These are phyloP conservation scores for Sorex fumeus DNA, from an alignment of 2,113 vertebrate genomes.

Conservation along the genomic window DNA sequence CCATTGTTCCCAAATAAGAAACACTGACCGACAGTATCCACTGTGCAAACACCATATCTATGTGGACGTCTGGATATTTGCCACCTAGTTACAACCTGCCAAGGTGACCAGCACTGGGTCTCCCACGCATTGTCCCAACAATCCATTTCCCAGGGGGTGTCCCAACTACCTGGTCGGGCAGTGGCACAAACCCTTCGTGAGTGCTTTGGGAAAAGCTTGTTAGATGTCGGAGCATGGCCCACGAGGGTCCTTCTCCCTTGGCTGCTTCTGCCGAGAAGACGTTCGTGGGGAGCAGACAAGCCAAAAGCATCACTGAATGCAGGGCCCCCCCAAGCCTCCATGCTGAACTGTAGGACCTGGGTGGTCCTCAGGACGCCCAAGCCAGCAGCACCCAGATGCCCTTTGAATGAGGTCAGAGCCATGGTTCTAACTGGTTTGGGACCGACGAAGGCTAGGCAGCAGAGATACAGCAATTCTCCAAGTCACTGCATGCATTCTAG, in stretches of 20 bases:
- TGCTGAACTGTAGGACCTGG: neutral
- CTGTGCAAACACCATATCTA: neutral
- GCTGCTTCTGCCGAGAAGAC: neutral
- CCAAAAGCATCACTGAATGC: neutral
- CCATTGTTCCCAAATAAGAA: neutral
- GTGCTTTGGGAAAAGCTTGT: neutral
- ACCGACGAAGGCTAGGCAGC: too few relatives aligned
- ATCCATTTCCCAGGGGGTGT: neutral
- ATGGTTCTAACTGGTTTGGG: too few relatives aligned
- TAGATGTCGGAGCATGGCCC: neutral
- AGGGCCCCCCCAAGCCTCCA: neutral
- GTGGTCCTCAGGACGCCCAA: neutral
- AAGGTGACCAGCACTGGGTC: neutral
- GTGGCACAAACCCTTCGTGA: neutral
- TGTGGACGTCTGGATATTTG: neutral
- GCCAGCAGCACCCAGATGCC: neutral
- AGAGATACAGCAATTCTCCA: too few relatives aligned
- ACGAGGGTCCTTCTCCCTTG: neutral
- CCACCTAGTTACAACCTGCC: neutral
- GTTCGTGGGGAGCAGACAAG: neutral
- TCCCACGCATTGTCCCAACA: neutral
- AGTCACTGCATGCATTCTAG: too few relatives aligned
- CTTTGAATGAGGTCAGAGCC: neutral
- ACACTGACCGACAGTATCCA: neutral
- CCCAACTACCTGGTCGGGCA: neutral